Percentiles rank a stretch among this genome's conserved stretches.
phyloP scores from a whole-genome alignment of 2,113 vertebrate genomes.

The Macrotus californicus region DNA sequence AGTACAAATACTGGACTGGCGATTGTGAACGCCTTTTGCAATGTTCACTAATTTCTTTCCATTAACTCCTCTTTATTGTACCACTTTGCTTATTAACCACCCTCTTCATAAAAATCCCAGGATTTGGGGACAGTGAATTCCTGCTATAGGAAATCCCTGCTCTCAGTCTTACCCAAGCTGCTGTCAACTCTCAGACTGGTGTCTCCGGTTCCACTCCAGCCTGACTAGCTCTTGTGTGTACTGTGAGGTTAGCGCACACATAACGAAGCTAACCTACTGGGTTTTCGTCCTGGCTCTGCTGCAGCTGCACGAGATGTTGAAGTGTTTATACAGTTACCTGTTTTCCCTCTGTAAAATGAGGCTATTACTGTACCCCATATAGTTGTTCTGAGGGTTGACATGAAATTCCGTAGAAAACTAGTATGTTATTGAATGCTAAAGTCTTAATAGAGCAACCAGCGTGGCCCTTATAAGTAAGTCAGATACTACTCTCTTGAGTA shows the following conservation, averaged over 20 bases:
- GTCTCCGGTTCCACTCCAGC: not conserved
- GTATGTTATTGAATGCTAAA: not conserved
- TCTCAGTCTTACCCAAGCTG: not conserved
- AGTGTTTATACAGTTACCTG: not conserved
- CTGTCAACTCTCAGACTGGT: not conserved
- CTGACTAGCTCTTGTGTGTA: not conserved
- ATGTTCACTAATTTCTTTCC: not conserved
- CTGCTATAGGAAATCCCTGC: not conserved
- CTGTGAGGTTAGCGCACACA: not conserved
- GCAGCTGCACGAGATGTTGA: not conserved
- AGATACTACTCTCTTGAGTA: not conserved
- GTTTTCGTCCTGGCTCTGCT: not conserved
- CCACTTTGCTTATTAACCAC: not conserved
- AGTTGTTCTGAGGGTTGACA: not conserved
- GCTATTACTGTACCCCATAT: not conserved
- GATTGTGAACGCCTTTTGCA: not conserved
- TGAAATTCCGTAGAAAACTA: not conserved
- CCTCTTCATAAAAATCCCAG: not conserved
- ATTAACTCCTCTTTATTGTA: not conserved
- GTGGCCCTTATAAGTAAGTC: not conserved
- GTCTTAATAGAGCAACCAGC: not conserved
- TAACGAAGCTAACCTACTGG: not conserved
- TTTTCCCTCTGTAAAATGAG: not conserved
- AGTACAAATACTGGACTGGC: not conserved
- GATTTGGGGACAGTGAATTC: not conserved